A percentile compares a stretch with the other conserved stretches of the same genome.
phyloP scores from a whole-genome alignment of 2,797 vertebrate species.

The Synanceia verrucosa region DNA sequence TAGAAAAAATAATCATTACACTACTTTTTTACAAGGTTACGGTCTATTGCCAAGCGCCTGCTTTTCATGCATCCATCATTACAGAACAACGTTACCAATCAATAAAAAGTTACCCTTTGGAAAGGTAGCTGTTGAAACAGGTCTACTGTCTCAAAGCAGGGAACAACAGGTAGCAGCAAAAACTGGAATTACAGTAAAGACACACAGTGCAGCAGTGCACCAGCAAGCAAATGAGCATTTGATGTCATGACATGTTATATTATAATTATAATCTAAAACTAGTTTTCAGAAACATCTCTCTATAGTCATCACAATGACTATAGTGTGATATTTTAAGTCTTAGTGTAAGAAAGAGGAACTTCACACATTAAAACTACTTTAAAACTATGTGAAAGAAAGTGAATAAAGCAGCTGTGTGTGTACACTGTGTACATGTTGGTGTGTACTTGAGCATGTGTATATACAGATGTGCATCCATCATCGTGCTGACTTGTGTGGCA shows the following conservation, averaged over 20 bases:
- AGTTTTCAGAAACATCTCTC: neutral
- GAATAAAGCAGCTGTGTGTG: constrained; percentile 31
- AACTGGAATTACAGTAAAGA: constrained; percentile 39
- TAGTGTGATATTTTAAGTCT: neutral
- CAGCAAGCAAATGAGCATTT: constrained; percentile 13
- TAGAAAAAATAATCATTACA: neutral
- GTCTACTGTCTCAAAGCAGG: constrained; percentile 29
- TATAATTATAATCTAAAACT: neutral
- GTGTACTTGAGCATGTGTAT: constrained; percentile 9
- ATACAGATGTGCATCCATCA: constrained; percentile 7
- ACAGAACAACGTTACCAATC: constrained; percentile 21
- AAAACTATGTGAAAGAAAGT: neutral
- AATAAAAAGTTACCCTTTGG: constrained; percentile 28
- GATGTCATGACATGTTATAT: neutral
- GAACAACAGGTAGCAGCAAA: constrained; percentile 71
- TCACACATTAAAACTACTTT: neutral
- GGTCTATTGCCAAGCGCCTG: neutral
- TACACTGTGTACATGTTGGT: constrained; percentile 49
- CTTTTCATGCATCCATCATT: neutral
- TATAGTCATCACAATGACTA: too few species aligned
- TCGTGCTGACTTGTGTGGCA: constrained; percentile 3
- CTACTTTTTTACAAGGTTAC: neutral
- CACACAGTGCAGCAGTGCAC: constrained; percentile 14
- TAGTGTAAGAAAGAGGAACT: neutral
- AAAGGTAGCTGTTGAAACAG: constrained; percentile 41